Base-by-base conservation (phyloP, 2,113 vertebrate species). In the Antennarius striatus region DNA sequence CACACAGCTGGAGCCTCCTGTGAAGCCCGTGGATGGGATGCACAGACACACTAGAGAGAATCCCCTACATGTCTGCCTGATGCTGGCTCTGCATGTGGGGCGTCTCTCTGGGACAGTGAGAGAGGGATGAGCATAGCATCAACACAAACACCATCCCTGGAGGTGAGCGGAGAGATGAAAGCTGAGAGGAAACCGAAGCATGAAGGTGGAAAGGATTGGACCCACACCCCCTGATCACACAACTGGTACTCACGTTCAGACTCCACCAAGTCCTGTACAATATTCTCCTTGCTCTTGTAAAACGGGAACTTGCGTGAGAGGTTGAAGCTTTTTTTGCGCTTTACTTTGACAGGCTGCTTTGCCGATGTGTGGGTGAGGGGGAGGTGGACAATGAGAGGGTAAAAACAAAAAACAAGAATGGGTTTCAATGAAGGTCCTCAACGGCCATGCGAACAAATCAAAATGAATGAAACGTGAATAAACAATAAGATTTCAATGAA, bases 231-330 rank as follows among this genome's bases (percentile, higher is more conserved):
- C 51, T 60, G 9, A 68, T 76, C 75, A 68, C 85, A 85, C 83
- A 77, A 87, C 92, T 86, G 88, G 91, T 99, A 99, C 98, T 99
- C 94, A 99, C 98, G 98, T 97, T 98, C 97, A 90, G 95, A 92
- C 88, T 95, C 94, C 94, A 94, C 90, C 93, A 94, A 92, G 86
- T 98, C 98, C 92, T 97, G 96, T 90, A 95, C 94, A 96, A 99
- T 95, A 94, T 98, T 99, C 95, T 98, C 97, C 96, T 97, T 99
- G 96, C 96, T 99, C 96, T 99, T 99, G 97, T 99, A 99, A 98
- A 99, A 99, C 91, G 97, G 96, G 88, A 99, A 98, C 94, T 98
- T 99, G 95, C 98, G 98, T 77, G 98, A 99, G 88, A 99, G 96
- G 93, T 96, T 97, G 88, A 99, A 99, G 96, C 98, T 99, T 98